A percentile compares a stretch with the other conserved stretches of the same genome.
phyloP scores from a whole-genome alignment of 2,797 vertebrate genomes.

The Vipera latastei region DNA sequence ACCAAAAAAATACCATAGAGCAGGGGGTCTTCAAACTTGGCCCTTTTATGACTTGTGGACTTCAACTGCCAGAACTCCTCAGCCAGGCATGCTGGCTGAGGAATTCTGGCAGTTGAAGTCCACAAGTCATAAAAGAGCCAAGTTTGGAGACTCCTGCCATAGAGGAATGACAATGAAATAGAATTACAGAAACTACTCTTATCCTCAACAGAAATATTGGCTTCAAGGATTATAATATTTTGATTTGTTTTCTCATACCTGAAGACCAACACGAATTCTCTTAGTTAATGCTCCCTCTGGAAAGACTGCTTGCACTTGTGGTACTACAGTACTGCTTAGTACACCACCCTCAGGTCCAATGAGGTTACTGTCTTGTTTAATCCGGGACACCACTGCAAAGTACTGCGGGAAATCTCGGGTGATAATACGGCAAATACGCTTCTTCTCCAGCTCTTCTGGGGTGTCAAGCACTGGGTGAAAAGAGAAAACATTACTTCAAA shows the following conservation, averaged over 20 bases:
- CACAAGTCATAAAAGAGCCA: no score
- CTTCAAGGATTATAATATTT: not conserved
- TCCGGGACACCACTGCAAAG: constrained; percentile 93
- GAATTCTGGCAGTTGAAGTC: no score
- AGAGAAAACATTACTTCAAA: not conserved
- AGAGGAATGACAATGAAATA: not conserved
- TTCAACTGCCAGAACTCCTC: no score
- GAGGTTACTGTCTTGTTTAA: constrained; percentile 95
- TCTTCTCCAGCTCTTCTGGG: constrained; percentile 91
- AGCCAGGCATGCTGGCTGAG: no score
- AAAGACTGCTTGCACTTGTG: constrained; percentile 95
- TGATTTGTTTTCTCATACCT: constrained; percentile 73
- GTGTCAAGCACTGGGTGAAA: constrained; percentile 84
- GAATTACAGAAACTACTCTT: not conserved
- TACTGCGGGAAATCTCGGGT: constrained; percentile 97
- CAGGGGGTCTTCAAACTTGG: no score
- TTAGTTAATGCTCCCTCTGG: constrained; percentile 96
- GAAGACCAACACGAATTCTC: constrained; percentile 92
- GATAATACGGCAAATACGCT: constrained; percentile 94
- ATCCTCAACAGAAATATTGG: not conserved
- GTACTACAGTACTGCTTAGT: constrained; percentile 93
- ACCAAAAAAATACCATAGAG: not conserved
- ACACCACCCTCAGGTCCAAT: constrained; percentile 96
- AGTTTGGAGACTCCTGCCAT: no score
- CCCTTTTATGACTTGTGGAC: no score